A percentile compares a stretch with the other conserved stretches of the same genome.
phyloP scores from a whole-genome alignment of 2,888 invertebrate genomes.

The Cosmopolites sordidus region DNA sequence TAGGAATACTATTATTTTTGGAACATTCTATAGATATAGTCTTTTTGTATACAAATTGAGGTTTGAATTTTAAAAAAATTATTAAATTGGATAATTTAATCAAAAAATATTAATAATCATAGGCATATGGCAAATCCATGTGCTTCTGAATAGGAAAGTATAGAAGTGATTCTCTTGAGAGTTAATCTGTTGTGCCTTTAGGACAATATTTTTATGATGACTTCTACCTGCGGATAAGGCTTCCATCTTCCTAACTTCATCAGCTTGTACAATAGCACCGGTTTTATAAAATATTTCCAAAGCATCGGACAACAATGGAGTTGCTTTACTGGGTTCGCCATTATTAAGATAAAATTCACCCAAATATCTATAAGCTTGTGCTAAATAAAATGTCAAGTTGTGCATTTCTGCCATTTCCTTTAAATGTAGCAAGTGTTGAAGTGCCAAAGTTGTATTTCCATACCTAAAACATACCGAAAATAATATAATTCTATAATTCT shows the following conservation, averaged over 20 bases:
- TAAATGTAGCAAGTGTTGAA: conserved; percentile 35
- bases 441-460: conserved; percentile 34
- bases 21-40: too few species aligned
- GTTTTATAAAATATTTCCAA: conserved; percentile 38
- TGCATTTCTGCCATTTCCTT: conserved; percentile 34
- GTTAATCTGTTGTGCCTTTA: too few species aligned
- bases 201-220: too few species aligned
- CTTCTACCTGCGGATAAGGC: conserved; percentile 42
- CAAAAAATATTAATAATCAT: too few species aligned
- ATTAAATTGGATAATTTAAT: too few species aligned
- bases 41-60: too few species aligned
- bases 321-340: conserved; percentile 37
- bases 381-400: conserved; percentile 37
- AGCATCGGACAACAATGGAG: conserved; percentile 38
- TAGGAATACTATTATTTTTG: too few species aligned
- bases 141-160: too few species aligned
- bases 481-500: neutral
- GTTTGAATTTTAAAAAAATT: too few species aligned
- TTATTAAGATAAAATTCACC: conserved; percentile 43
- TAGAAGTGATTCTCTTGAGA: too few species aligned
- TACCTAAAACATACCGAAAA: conserved; percentile 27
- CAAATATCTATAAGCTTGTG: conserved; percentile 40
- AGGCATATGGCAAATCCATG: too few species aligned
- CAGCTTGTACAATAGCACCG: conserved; percentile 32
- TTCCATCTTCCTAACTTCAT: conserved; percentile 40